Conservation (phyloP, 2,113 vertebrate species). For the Tringa solitaria region DNA sequence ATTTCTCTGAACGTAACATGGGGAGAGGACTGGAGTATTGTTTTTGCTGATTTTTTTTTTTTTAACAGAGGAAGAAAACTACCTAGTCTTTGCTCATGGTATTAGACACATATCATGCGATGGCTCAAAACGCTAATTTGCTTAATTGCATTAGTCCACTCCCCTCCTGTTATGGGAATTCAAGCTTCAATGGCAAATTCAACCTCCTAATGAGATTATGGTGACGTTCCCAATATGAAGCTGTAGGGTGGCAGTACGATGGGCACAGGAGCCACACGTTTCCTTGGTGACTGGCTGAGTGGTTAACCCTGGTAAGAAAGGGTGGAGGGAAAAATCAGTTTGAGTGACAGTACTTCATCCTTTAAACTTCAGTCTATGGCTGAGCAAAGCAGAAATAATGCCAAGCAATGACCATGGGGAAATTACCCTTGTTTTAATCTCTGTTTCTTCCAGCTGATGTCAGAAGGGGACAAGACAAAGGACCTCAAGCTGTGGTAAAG, state of each 20-base stretch:
- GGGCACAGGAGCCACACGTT: background rate
- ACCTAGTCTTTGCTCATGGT: background rate
- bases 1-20: background rate
- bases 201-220: conserved; percentile 43
- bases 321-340: background rate
- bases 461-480: conserved; percentile 50
- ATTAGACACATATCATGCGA: background rate
- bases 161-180: conserved; percentile 27
- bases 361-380: background rate
- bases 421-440: conserved; percentile 46
- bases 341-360: conserved; percentile 14
- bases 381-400: conserved; percentile 49
- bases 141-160: conserved; percentile 56
- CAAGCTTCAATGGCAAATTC: conserved; percentile 57
- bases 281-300: conserved; percentile 45
- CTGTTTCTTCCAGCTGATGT: conserved; percentile 39
- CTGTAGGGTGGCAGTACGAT: background rate
- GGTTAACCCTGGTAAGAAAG: conserved; percentile 13
- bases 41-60: background rate
- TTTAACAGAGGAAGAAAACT: background rate
- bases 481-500: conserved; percentile 38
- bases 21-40: background rate
- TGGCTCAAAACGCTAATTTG: conserved; percentile 8
- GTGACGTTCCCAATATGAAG: background rate
- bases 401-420: conserved; percentile 20